These are phyloP conservation scores for Macrochelys suwanniensis DNA, from an alignment of 2,797 vertebrate genomes.

Conservation along the genomic window DNA sequence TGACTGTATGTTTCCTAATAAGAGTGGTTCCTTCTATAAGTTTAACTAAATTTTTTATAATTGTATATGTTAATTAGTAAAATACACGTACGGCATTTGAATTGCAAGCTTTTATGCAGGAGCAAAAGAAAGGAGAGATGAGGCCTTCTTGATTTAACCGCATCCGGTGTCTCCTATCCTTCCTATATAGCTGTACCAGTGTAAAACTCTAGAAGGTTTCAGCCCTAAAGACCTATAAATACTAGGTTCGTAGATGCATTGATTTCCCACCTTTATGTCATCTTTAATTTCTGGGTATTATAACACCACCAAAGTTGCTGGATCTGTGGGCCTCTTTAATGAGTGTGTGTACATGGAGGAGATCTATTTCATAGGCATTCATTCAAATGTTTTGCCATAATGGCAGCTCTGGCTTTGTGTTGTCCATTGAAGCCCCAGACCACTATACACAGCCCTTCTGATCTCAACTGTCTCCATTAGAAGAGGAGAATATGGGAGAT, in stretches of 20 bases:
- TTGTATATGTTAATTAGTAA: neutral
- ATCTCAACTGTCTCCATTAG: neutral
- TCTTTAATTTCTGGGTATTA: neutral
- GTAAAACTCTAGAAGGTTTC: neutral
- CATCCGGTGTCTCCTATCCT: neutral
- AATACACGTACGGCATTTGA: neutral
- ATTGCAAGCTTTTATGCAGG: neutral
- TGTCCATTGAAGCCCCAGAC: neutral
- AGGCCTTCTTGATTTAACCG: neutral
- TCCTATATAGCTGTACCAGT: neutral
- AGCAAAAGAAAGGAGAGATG: neutral
- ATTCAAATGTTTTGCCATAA: neutral
- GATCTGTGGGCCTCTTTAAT: neutral
- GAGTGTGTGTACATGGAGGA: neutral
- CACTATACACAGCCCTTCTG: neutral
- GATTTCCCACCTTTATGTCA: fast-evolving
- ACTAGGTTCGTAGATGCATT: neutral
- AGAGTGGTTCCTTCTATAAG: neutral
- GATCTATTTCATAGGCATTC: neutral
- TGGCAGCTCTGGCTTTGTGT: neutral
- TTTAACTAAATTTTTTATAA: neutral
- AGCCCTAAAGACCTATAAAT: slow-evolving; percentile 10
- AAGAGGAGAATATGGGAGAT: slow-evolving; percentile 2
- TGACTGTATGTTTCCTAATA: neutral
- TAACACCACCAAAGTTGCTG: neutral